Evolutionary conservation across 2,797 vertebrate species (phyloP).

Genomic region (Coregonus sp.): DNA sequence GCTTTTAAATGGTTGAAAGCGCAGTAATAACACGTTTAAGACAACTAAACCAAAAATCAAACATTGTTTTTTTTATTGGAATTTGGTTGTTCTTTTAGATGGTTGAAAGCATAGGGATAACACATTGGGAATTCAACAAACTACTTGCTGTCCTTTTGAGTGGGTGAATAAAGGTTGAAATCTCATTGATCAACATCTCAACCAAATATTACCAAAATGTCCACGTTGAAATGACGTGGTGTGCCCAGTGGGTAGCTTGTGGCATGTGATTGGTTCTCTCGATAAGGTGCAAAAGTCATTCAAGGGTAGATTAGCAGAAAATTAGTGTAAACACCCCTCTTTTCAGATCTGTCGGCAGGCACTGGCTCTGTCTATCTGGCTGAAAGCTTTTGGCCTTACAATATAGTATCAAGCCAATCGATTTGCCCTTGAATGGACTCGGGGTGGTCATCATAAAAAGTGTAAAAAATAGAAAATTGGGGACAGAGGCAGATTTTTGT

Average conservation of each 20-base stretch:
- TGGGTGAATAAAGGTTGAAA: too few relatives aligned
- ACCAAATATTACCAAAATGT: too few relatives aligned
- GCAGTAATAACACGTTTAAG: too few relatives aligned
- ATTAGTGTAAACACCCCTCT: conserved; percentile 2
- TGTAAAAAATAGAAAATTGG: conserved; percentile 1
- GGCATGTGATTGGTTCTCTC: conserved; percentile 18
- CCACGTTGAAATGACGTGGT: too few relatives aligned
- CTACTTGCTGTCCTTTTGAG: too few relatives aligned
- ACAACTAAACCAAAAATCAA: too few relatives aligned
- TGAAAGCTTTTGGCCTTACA: conserved; percentile 7
- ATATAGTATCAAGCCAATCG: conserved; percentile 9
- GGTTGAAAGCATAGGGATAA: too few relatives aligned
- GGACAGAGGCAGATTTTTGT: neutral
- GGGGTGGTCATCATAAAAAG: neutral
- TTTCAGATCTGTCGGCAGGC: neutral
- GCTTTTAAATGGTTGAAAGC: too few relatives aligned
- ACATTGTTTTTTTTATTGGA: too few relatives aligned
- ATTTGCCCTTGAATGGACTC: neutral
- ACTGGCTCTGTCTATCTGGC: neutral
- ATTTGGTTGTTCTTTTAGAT: too few relatives aligned
- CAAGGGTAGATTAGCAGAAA: conserved; percentile 22
- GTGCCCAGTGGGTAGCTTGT: neutral
- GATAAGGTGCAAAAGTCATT: conserved; percentile 24
- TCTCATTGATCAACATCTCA: too few relatives aligned
- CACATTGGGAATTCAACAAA: too few relatives aligned